Base-by-base conservation (phyloP, 1,140 invertebrate species). In the Cydia amplana region DNA sequence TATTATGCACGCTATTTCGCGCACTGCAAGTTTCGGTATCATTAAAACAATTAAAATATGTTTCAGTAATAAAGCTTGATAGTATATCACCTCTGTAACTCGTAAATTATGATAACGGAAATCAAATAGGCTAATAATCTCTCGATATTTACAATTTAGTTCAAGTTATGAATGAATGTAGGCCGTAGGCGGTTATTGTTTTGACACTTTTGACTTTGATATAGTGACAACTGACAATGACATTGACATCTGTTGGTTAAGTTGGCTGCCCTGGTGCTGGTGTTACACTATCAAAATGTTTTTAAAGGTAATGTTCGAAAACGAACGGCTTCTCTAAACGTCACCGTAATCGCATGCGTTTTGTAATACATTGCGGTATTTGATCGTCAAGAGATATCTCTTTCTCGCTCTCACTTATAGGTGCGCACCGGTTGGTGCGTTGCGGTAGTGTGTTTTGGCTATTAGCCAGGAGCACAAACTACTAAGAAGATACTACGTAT, bases 101-200 rank as follows among this genome's bases (percentile, higher is more conserved):
- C 63, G 14, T 67, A 67, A 67, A 28, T 40, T 43, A 36, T 10
- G 65, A 70, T 43, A 70, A 70, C 65, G 10, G 5, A 36, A 20
- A 70, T 70, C 65, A 40, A 40, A 70, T 40, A 32, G 23, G 64
- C 23, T 4, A 28, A 12, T 70, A 36, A 40, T n/a, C 32, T 9
- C 32, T 70, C 32, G 25, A 40, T 36, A 16, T 64, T 67, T 32
- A 67, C 63, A 67, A 67, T 28, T 67, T 51, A 51, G 12, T 49
- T 49, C 63, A 28, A 64, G 12, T 18, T 60, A 60, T 9, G 60
- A 10, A 10, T 23, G 60, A 64, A 64, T 5, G 1, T n/a, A 36
- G 64, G 28, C 64, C 64, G n/a, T n/a, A n/a, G n/a, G n/a, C n/a
- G 64, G 64, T 28, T 67, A 25, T 67, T 46, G 25, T 67, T 67